Conservation (phyloP, 1,140 invertebrate species). For the Orchesella cincta region DNA sequence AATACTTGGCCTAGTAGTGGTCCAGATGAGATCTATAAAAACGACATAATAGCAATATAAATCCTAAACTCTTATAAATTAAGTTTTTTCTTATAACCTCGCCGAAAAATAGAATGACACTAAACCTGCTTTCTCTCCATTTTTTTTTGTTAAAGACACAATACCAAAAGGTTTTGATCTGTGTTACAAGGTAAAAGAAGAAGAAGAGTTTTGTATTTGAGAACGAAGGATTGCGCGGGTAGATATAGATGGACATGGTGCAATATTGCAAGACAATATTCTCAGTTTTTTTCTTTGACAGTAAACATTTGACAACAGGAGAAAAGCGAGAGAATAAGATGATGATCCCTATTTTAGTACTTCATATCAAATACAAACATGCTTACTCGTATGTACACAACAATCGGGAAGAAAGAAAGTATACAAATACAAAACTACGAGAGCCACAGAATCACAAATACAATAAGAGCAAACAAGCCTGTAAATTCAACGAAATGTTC, state of each 20-base stretch:
- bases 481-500: background rate
- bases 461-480: background rate
- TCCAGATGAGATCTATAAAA: conserved; percentile 36
- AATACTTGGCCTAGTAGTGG: conserved; percentile 47
- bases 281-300: background rate
- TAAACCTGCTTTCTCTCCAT: too few species aligned
- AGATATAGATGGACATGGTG: too few species aligned
- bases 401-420: background rate
- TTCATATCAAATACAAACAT: background rate
- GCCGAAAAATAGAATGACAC: too few species aligned
- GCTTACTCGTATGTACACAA: background rate
- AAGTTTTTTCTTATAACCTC: too few species aligned
- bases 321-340: background rate
- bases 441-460: background rate
- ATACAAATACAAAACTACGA: background rate
- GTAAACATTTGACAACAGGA: background rate
- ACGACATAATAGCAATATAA: background rate
- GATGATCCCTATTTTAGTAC: background rate
- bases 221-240: too few species aligned
- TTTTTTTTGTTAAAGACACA: too few species aligned
- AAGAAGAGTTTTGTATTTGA: too few species aligned
- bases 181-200: too few species aligned
- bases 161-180: too few species aligned
- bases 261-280: too few species aligned
- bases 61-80: too few species aligned